Base-by-base conservation (phyloP, 2,888 invertebrate species). In the Buathra laborator region DNA sequence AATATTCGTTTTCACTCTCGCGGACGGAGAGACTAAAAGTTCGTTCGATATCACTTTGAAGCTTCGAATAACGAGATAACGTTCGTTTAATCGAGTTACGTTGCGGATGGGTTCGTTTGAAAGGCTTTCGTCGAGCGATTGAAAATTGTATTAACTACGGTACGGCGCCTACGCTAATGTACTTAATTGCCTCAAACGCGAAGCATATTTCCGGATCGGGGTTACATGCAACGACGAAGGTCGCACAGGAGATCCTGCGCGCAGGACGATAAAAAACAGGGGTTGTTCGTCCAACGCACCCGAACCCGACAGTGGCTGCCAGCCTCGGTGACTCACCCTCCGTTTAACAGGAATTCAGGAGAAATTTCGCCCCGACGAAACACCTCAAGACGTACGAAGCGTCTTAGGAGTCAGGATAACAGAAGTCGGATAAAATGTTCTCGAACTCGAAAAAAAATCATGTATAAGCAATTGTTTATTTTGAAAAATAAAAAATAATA, bases 121-220 rank as follows among this genome's bases (percentile, higher is more conserved):
- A 46, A 66, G 37, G 16, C 32, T 10, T 48, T 37, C 19, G 3
- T 0, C 14, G 19, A 48, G 37, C 66, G 9, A 32, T 29, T 9
- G 67, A 16, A 66, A 67, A 44, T 86, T 62, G 67, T 87, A 87
- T 89, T 87, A 89, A 88, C 70, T 46, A 70, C 37, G 72, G 29
- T 16, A 43, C 75, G 67, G 67, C 89, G 84, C 87, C 89, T 86
- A 83, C 78, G 88, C 87, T 92, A 92, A 91, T 91, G 86, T 88
- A 78, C 88, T 89, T 93, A 93, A 93, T 93, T 93, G 92, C 92
- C 91, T 93, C 92, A 93, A 93, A 93, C 92, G 92, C 88, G 89
- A 90, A 92, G 92, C 92, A 93, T 93, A 93, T 93, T 93, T 93
- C 92, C 90, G 89, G 89, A 93, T 89, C 92, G 92, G 91, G 93